These are phyloP conservation scores for Muscicapa striata DNA, from an alignment of 2,797 vertebrate genomes.

Conservation along the genomic window DNA sequence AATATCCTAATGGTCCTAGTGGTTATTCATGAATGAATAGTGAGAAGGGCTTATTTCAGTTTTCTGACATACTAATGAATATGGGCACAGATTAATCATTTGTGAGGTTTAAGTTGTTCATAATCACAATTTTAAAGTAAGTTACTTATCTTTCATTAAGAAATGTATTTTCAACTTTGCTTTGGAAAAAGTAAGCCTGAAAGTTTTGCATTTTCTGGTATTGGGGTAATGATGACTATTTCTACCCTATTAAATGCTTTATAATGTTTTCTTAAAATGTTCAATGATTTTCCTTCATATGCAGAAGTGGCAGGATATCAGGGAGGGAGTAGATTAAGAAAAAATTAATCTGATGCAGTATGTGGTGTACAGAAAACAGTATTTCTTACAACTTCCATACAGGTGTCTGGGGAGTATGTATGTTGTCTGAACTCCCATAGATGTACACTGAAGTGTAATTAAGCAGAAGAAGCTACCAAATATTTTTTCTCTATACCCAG, in stretches of 20 bases:
- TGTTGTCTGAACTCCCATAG: neutral
- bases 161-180: neutral
- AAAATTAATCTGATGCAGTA: neutral
- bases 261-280: neutral
- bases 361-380: neutral
- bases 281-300: neutral
- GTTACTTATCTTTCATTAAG: neutral
- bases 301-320: neutral
- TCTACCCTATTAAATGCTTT: neutral
- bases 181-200: neutral
- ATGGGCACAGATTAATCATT: neutral
- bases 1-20: neutral
- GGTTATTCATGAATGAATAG: neutral
- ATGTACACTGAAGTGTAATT: neutral
- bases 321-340: neutral
- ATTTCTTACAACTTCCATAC: neutral
- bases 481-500: neutral
- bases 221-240: neutral
- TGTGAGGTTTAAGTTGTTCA: neutral
- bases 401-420: neutral
- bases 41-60: neutral
- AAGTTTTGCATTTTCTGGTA: neutral
- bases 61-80: neutral
- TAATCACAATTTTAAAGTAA: neutral
- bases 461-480: neutral